Percentiles rank a stretch among this genome's conserved stretches.
These are phyloP conservation scores for Prinia subflava DNA, from an alignment of 2,113 vertebrate genomes.

Conservation along the genomic window DNA sequence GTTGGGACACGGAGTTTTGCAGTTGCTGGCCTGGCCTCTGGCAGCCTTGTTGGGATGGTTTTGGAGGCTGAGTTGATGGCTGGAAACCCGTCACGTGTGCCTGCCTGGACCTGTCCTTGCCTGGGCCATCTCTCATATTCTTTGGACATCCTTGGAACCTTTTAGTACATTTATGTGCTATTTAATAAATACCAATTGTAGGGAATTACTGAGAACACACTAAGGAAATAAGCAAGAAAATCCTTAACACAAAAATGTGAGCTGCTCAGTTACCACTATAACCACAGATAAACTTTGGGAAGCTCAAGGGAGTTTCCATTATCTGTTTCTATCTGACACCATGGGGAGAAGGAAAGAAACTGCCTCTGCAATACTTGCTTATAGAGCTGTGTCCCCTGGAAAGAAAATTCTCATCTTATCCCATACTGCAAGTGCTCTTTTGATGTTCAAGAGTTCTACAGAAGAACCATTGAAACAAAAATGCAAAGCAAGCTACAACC, in stretches of 20 bases:
- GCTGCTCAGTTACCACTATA: not conserved
- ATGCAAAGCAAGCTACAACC: not conserved
- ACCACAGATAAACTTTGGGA: not conserved
- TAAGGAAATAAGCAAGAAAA: not conserved
- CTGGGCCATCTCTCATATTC: not conserved
- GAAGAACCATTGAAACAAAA: not conserved
- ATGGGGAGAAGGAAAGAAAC: not conserved
- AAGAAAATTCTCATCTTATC: not conserved
- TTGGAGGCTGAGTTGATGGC: not conserved
- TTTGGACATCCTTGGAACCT: not conserved
- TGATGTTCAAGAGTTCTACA: not conserved
- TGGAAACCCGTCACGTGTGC: not conserved
- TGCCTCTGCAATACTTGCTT: not conserved
- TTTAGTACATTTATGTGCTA: not conserved
- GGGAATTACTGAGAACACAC: not conserved
- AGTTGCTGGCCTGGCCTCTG: not conserved
- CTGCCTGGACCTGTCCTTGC: not conserved
- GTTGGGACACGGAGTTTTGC: not conserved
- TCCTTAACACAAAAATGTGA: not conserved
- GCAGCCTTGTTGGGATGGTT: not conserved
- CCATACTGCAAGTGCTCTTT: not conserved
- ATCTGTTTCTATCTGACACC: not conserved
- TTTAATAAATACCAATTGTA: not conserved
- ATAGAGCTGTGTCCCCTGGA: not conserved
- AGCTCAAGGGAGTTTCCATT: not conserved